Percentiles rank a stretch among this genome's conserved stretches.
phyloP scores from a whole-genome alignment of 1,140 invertebrate species.

The Bombus soroeensis region DNA sequence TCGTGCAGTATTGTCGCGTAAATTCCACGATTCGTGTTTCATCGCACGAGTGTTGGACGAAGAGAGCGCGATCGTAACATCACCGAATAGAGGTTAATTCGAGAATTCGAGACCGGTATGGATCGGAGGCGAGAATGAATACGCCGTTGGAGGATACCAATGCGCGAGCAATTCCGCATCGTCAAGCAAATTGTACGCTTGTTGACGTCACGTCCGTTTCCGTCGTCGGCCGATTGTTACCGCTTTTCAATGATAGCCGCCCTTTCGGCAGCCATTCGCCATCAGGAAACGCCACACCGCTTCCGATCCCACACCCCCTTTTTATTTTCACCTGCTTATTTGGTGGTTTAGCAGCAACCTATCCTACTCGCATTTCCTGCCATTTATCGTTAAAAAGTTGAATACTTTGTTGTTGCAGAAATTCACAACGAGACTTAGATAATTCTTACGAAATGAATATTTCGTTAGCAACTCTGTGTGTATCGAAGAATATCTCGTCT shows the following conservation, averaged over 20 bases:
- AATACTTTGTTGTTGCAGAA: too few relatives aligned
- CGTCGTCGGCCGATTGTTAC: slow-evolving; percentile 71
- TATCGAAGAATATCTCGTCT: too few relatives aligned
- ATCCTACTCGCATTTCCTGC: too few relatives aligned
- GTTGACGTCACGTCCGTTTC: slow-evolving; percentile 73
- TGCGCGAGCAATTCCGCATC: slow-evolving; percentile 64
- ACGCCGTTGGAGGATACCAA: slow-evolving; percentile 18
- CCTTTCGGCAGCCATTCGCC: neutral
- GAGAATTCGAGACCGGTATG: slow-evolving; percentile 46
- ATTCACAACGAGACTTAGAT: too few relatives aligned
- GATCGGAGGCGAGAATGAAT: slow-evolving; percentile 35
- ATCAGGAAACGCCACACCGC: neutral
- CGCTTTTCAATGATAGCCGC: slow-evolving; percentile 65
- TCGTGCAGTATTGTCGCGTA: slow-evolving; percentile 31
- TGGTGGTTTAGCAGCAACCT: too few relatives aligned
- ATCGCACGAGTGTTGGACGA: neutral
- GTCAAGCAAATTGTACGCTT: slow-evolving; percentile 70
- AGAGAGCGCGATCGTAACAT: too few relatives aligned
- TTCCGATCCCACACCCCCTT: neutral
- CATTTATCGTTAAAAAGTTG: too few relatives aligned
- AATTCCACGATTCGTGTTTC: slow-evolving; percentile 34
- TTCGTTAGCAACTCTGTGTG: too few relatives aligned
- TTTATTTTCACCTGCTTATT: slow-evolving; percentile 15
- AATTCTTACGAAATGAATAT: too few relatives aligned
- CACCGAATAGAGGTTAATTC: slow-evolving; percentile 60